Conservation (phyloP, 2,888 invertebrate genomes). For the Dorcus hopei region DNA sequence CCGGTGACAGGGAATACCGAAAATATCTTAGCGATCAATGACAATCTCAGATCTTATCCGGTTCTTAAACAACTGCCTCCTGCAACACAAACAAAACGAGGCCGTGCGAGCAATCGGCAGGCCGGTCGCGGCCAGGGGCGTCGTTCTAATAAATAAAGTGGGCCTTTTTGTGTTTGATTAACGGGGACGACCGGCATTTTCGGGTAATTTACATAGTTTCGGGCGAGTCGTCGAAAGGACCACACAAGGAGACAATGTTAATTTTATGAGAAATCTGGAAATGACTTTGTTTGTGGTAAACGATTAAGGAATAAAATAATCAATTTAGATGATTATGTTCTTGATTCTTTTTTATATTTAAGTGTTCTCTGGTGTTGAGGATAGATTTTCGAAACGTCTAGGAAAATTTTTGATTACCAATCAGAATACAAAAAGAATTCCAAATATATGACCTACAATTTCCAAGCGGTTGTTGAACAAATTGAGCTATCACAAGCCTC, state of each 20-base stretch:
- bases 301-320: neutral
- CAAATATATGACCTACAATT: too few species aligned
- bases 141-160: slow-evolving; percentile 19
- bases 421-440: too few species aligned
- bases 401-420: neutral
- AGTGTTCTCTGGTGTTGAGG: too few species aligned
- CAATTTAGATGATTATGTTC: too few species aligned
- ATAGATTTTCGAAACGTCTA: too few species aligned
- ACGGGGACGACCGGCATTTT: slow-evolving; percentile 28
- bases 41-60: slow-evolving; percentile 36
- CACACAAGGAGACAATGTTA: slow-evolving; percentile 31
- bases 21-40: slow-evolving; percentile 45
- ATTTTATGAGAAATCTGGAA: slow-evolving; percentile 29
- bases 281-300: neutral
- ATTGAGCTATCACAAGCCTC: too few species aligned
- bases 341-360: too few species aligned
- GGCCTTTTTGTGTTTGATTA: slow-evolving; percentile 34
- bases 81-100: slow-evolving; percentile 20
- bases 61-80: slow-evolving; percentile 22
- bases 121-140: neutral
- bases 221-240: slow-evolving; percentile 21
- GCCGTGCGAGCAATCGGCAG: neutral
- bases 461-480: too few species aligned
- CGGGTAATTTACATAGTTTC: slow-evolving; percentile 34
- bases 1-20: slow-evolving; percentile 43